Evolutionary conservation across 2,888 invertebrate genomes (phyloP).

Genomic region (Elysia crispata): DNA sequence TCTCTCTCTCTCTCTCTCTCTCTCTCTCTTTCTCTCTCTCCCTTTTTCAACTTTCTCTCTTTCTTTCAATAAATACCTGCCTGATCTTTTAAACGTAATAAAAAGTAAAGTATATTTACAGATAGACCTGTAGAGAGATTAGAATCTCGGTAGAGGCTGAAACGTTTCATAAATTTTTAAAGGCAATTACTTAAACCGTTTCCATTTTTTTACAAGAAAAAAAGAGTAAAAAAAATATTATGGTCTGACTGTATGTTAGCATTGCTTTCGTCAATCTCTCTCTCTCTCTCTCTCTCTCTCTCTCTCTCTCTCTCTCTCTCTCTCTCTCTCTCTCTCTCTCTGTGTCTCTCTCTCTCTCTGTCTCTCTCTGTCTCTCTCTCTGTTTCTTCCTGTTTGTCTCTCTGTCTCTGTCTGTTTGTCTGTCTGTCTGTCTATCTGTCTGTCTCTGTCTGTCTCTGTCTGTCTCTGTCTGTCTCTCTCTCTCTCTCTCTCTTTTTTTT

Average conservation of each 20-base stretch:
- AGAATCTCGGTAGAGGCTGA: too few relatives aligned
- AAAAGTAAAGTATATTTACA: too few relatives aligned
- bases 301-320: background rate
- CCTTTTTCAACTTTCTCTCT: too few relatives aligned
- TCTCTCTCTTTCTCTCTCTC: slow-evolving; percentile 9
- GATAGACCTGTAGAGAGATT: too few relatives aligned
- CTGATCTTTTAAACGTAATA: too few relatives aligned
- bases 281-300: background rate
- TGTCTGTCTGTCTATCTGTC: background rate
- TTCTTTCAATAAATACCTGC: too few relatives aligned
- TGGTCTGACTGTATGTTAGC: too few relatives aligned
- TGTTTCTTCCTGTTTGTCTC: background rate
- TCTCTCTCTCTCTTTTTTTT: background rate
- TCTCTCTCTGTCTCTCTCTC: slow-evolving; percentile 11
- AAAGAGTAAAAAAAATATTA: too few relatives aligned
- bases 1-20: background rate
- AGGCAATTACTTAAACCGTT: too few relatives aligned
- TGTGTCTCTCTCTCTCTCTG: background rate
- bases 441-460: background rate
- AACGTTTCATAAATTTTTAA: too few relatives aligned
- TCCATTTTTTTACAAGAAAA: too few relatives aligned
- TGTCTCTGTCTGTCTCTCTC: slow-evolving; percentile 2
- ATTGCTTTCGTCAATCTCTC: too few relatives aligned
- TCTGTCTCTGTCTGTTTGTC: background rate
- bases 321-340: background rate